Evolutionary conservation across 2,113 vertebrate genomes (phyloP).

Genomic region (Willisornis vidua): DNA sequence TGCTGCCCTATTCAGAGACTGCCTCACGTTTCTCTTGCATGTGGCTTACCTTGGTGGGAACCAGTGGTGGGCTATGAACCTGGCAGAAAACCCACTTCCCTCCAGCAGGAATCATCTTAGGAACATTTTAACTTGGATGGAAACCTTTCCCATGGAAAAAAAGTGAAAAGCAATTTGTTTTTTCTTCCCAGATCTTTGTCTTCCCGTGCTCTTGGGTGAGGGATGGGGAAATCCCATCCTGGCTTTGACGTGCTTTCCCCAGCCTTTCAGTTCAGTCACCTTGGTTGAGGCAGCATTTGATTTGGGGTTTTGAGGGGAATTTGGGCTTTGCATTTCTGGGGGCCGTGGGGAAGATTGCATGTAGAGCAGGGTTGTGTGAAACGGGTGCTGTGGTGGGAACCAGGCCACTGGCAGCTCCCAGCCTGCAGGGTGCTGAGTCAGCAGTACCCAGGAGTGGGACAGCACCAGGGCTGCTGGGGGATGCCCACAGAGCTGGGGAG

Average conservation of each 20-base stretch:
- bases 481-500: background rate
- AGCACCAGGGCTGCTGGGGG: background rate
- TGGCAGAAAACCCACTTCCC: background rate
- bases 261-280: accelerated
- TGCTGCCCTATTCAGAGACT: background rate
- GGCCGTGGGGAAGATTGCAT: accelerated
- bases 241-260: background rate
- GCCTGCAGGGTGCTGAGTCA: background rate
- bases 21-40: background rate
- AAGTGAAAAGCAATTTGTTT: background rate
- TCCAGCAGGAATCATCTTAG: background rate
- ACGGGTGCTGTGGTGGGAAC: background rate
- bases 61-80: accelerated
- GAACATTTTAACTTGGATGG: background rate
- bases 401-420: background rate
- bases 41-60: background rate
- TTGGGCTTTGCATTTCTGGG: background rate
- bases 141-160: background rate
- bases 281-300: background rate
- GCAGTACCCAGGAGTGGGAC: background rate
- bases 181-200: background rate
- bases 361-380: background rate
- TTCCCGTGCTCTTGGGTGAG: background rate
- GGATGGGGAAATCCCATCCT: background rate
- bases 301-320: background rate